A percentile compares a stretch with the other conserved stretches of the same genome.
Evolutionary conservation across 2,888 invertebrate species (phyloP).

Genomic region (Blastobasis lacticolella): DNA sequence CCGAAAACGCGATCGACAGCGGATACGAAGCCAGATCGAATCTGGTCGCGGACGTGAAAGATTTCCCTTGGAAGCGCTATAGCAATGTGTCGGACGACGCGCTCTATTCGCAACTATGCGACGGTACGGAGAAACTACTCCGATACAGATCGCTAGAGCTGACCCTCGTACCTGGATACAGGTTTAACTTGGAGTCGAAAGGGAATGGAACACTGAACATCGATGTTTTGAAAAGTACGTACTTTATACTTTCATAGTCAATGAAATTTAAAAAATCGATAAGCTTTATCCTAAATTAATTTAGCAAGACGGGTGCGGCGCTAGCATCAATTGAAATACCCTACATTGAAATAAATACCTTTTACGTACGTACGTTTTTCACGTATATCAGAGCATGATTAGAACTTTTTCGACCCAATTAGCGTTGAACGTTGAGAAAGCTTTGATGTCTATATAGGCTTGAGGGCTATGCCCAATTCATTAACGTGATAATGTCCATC

Average conservation of each 20-base stretch:
- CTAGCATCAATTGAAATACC: too few relatives aligned
- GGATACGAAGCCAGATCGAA: constrained; percentile 21
- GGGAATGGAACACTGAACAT: constrained; percentile 63
- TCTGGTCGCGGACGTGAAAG: constrained; percentile 36
- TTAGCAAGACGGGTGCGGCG: too few relatives aligned
- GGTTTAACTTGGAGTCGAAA: constrained; percentile 65
- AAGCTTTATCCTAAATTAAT: too few relatives aligned
- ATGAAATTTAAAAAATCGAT: not conserved
- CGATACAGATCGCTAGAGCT: constrained; percentile 63
- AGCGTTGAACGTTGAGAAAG: too few relatives aligned
- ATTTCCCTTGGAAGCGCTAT: constrained; percentile 60
- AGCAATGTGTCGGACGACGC: constrained; percentile 57
- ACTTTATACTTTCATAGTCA: constrained; percentile 4
- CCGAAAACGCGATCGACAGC: constrained; percentile 41
- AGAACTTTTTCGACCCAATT: too few relatives aligned
- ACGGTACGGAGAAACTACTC: constrained; percentile 65
- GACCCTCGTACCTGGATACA: constrained; percentile 64
- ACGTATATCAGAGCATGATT: too few relatives aligned
- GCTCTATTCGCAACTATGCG: constrained; percentile 61
- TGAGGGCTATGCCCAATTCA: too few relatives aligned
- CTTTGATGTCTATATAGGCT: too few relatives aligned
- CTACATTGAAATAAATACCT: too few relatives aligned
- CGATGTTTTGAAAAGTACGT: constrained; percentile 64
- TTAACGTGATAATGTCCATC: too few relatives aligned
- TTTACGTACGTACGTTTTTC: too few relatives aligned